phyloP scores from a whole-genome alignment of 2,113 vertebrate genomes.

The Podarcis cretensis region DNA sequence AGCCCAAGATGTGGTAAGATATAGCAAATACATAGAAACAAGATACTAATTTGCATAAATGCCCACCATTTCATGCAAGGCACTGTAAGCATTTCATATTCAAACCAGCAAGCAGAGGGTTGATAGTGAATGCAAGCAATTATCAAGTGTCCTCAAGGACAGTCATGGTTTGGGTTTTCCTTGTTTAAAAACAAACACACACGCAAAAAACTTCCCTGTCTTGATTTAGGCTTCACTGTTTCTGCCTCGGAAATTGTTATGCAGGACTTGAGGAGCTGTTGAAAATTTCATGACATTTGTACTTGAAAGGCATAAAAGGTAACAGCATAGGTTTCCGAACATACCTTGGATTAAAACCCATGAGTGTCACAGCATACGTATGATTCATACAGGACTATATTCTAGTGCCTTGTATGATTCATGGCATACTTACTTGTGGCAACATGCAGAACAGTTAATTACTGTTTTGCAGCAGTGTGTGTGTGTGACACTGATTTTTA shows the following conservation, averaged over 20 bases:
- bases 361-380: slow-evolving; percentile 2
- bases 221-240: slow-evolving; percentile 35
- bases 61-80: slow-evolving; percentile 41
- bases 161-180: slow-evolving; percentile 37
- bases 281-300: slow-evolving; percentile 53
- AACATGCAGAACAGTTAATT: slow-evolving; percentile 61
- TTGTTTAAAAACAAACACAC: not conserved
- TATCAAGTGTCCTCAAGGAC: slow-evolving; percentile 61
- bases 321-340: slow-evolving; percentile 25
- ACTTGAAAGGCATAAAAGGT: slow-evolving; percentile 44
- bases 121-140: slow-evolving; percentile 38
- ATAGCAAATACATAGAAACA: slow-evolving; percentile 27
- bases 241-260: slow-evolving; percentile 45
- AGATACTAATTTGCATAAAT: slow-evolving; percentile 58
- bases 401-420: slow-evolving; percentile 27
- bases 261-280: slow-evolving; percentile 34
- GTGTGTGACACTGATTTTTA: slow-evolving; percentile 42
- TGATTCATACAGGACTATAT: not conserved
- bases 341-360: slow-evolving; percentile 51
- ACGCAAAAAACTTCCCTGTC: slow-evolving; percentile 16
- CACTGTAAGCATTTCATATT: not conserved
- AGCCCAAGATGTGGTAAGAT: slow-evolving; percentile 52
- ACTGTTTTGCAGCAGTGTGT: slow-evolving; percentile 48
- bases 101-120: not conserved
- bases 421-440: slow-evolving; percentile 46